Base-by-base conservation (phyloP, 2,888 invertebrate genomes). In the Mythimna ferrago region DNA sequence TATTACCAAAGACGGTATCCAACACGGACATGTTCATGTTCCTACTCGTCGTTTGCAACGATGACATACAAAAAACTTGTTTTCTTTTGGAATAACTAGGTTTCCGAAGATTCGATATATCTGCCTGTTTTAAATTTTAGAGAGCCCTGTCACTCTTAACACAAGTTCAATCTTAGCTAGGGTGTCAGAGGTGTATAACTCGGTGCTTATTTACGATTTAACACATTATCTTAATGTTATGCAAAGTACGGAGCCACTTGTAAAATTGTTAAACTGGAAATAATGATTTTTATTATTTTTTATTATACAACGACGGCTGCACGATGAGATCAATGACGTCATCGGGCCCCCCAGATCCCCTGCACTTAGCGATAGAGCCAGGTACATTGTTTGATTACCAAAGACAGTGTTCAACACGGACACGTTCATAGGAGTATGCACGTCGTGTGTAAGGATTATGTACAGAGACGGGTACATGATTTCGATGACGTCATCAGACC, bases 321-420 rank as follows among this genome's bases (percentile, higher is more conserved):
- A 97, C 58, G 84, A 92, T 5, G 97, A 98, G 91, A 93, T 98
- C 62, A 97, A 97, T 81, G 90, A 92, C 26, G 95, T 97, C 61
- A 93, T 97, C 0, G 98, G 97, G 2, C 90, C 92, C 51, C 92
- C 95, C 21, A 92, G 97, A 62, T 86, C 93, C 71, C 98, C 98
- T 0, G 89, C 90, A 2, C 90, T 97, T 16, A 91, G 92, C 26
- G 97, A 98, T 86, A 94, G 97, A 88, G 81, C 92, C 66, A 96
- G 93, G 97, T 97, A 21, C 19, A 48, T 51, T 67, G 16, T 21
- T 67, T 19, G 9, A 38, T 60, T 60, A 57, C 38, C n/a, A 35
- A 88, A 98, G 91, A 98, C 98, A 0, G 97, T 97, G 0, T 97
- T 97, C 79, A 97, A 97, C 86, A 97, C 97, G 0, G 92, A 97